These are phyloP conservation scores for Drosophila rubida DNA, from an alignment of 2,888 invertebrate species.

Conservation along the genomic window DNA sequence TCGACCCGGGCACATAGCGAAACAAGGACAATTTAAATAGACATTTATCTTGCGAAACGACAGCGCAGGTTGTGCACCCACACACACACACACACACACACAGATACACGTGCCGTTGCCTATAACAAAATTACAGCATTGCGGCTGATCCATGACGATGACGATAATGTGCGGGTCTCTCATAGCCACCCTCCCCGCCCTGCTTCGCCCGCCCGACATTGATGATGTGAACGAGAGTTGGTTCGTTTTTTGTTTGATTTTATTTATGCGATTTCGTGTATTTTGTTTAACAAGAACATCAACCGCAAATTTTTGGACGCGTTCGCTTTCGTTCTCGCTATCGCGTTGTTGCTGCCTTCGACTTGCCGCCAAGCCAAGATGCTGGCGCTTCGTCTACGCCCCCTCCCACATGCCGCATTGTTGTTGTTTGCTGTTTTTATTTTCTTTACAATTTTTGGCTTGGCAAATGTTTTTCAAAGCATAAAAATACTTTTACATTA, in stretches of 20 bases:
- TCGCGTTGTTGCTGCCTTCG: slow-evolving; percentile 17
- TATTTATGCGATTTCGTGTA: slow-evolving; percentile 73
- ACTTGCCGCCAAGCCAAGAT: slow-evolving; percentile 3
- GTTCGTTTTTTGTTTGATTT: slow-evolving; percentile 69
- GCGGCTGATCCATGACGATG: slow-evolving; percentile 78
- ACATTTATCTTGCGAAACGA: slow-evolving; percentile 76
- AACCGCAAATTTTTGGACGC: slow-evolving; percentile 56
- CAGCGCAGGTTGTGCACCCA: slow-evolving; percentile 66
- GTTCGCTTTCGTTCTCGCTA: slow-evolving; percentile 26
- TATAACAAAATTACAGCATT: slow-evolving; percentile 75
- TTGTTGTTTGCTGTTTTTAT: slow-evolving; percentile 63
- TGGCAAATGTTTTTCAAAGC: slow-evolving; percentile 79
- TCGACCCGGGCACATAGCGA: slow-evolving; percentile 54
- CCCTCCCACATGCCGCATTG: slow-evolving; percentile 23
- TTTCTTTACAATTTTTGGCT: slow-evolving; percentile 78
- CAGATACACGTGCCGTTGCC: slow-evolving; percentile 54
- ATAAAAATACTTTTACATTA: slow-evolving; percentile 81
- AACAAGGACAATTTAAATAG: slow-evolving; percentile 79
- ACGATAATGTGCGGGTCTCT: slow-evolving; percentile 64
- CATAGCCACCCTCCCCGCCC: slow-evolving; percentile 24
- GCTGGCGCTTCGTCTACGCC: neutral
- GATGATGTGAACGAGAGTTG: slow-evolving; percentile 60
- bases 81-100: slow-evolving; percentile 32
- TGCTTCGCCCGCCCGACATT: slow-evolving; percentile 33
- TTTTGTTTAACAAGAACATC: slow-evolving; percentile 64